These are phyloP conservation scores for Ailurus styani DNA, from an alignment of 2,113 vertebrate species.

Conservation along the genomic window DNA sequence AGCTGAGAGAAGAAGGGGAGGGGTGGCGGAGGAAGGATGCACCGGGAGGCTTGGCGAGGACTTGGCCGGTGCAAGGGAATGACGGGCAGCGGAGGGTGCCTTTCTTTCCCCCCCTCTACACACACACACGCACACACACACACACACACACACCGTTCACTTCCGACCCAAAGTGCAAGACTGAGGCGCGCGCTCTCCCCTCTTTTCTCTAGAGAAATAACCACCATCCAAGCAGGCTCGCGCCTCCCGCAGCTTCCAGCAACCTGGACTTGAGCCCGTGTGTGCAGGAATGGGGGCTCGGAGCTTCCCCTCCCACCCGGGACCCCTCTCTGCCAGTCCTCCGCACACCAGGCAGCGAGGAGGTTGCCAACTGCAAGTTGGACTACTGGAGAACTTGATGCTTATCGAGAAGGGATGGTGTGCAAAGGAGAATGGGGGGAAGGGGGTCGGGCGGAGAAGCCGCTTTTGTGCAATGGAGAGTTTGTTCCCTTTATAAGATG, in stretches of 20 bases:
- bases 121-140: slow-evolving; percentile 48
- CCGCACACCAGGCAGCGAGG: slow-evolving; percentile 43
- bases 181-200: slow-evolving; percentile 68
- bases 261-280: slow-evolving; percentile 69
- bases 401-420: slow-evolving; percentile 58
- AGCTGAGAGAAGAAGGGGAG: slow-evolving; percentile 76
- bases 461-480: slow-evolving; percentile 80
- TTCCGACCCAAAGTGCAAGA: slow-evolving; percentile 80
- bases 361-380: slow-evolving; percentile 75
- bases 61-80: slow-evolving; percentile 80
- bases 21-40: slow-evolving; percentile 78
- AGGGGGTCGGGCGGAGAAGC: slow-evolving; percentile 1
- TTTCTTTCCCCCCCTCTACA: slow-evolving; percentile 70
- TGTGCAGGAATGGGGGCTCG: slow-evolving; percentile 41
- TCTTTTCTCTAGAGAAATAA: slow-evolving; percentile 79
- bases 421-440: slow-evolving; percentile 42
- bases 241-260: slow-evolving; percentile 70
- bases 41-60: slow-evolving; percentile 73
- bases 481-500: slow-evolving; percentile 74
- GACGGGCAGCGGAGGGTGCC: slow-evolving; percentile 78
- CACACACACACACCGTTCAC: slow-evolving; percentile 53
- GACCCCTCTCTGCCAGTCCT: background rate
- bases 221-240: slow-evolving; percentile 58
- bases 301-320: slow-evolving; percentile 50
- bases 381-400: slow-evolving; percentile 76